These are phyloP conservation scores for Eulacestoma nigropectus DNA, from an alignment of 2,113 vertebrate species.

Conservation along the genomic window DNA sequence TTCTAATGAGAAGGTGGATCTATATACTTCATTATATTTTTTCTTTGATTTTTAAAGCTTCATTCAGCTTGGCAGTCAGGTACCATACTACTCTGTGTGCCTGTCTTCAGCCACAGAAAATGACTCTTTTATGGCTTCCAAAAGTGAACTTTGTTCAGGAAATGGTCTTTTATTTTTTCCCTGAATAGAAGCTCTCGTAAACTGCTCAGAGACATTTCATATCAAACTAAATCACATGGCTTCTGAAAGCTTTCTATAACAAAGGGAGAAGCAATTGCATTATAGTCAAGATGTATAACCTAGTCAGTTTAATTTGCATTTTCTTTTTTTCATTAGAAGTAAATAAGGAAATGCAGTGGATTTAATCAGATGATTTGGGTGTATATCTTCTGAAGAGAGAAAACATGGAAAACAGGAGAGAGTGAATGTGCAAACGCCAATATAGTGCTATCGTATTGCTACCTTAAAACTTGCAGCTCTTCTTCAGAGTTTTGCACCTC, in stretches of 20 bases:
- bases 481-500: conserved; percentile 87
- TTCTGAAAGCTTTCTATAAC: conserved; percentile 3
- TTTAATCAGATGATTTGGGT: not conserved
- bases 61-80: not conserved
- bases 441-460: not conserved
- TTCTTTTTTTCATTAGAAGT: conserved; percentile 3
- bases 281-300: not conserved
- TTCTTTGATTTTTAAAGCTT: not conserved
- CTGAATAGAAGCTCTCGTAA: conserved; percentile 9
- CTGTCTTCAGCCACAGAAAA: not conserved
- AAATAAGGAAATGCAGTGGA: conserved; percentile 20
- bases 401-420: not conserved
- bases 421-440: not conserved
- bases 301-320: not conserved
- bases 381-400: not conserved
- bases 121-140: conserved; percentile 18
- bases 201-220: conserved; percentile 26
- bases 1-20: not conserved
- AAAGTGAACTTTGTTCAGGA: conserved; percentile 18
- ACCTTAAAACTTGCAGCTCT: conserved; percentile 92
- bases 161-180: not conserved
- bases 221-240: not conserved
- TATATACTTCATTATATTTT: not conserved
- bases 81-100: not conserved
- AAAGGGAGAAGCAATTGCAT: not conserved